phyloP scores from a whole-genome alignment of 2,888 invertebrate genomes.

The Melieria picta region DNA sequence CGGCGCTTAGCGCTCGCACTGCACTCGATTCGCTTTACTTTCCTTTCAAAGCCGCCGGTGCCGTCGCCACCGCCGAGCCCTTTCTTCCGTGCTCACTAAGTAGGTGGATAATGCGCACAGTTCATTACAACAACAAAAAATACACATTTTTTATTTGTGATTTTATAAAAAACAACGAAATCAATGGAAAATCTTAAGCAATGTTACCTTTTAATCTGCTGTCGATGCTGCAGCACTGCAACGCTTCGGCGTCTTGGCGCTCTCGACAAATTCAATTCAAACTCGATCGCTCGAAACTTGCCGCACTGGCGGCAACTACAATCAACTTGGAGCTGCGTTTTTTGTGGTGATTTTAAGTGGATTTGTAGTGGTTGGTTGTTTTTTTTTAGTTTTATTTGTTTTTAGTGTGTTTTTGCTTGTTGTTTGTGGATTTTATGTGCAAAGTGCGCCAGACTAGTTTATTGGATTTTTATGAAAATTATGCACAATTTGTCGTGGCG shows the following conservation, averaged over 20 bases:
- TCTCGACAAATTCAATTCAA: no score
- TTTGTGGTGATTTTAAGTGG: slow-evolving; percentile 61
- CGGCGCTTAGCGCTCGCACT: slow-evolving; percentile 28
- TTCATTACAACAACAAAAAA: slow-evolving; percentile 26
- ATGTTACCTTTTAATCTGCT: slow-evolving; percentile 27
- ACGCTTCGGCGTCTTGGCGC: no score
- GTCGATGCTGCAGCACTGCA: neutral
- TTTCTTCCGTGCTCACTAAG: slow-evolving; percentile 17
- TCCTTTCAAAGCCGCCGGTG: slow-evolving; percentile 14
- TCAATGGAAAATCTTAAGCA: neutral
- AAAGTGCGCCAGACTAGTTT: slow-evolving; percentile 56
- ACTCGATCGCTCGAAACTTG: neutral
- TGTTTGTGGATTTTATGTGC: slow-evolving; percentile 34
- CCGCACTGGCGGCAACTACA: slow-evolving; percentile 33
- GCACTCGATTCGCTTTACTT: slow-evolving; percentile 3
- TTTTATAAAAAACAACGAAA: neutral
- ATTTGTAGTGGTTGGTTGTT: slow-evolving; percentile 50
- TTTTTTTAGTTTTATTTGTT: neutral
- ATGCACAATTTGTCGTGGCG: slow-evolving; percentile 1
- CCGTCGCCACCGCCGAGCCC: neutral
- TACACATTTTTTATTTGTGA: neutral
- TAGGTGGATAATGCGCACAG: slow-evolving; percentile 41
- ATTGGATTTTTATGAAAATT: slow-evolving; percentile 46
- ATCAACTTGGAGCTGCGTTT: slow-evolving; percentile 50
- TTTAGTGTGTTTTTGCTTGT: slow-evolving; percentile 45